A percentile compares a stretch with the other conserved stretches of the same genome.
Evolutionary conservation across 35 echinoderm and acorn worm genomes (phyloP).

Genomic region (Lytechinus variegatus): DNA sequence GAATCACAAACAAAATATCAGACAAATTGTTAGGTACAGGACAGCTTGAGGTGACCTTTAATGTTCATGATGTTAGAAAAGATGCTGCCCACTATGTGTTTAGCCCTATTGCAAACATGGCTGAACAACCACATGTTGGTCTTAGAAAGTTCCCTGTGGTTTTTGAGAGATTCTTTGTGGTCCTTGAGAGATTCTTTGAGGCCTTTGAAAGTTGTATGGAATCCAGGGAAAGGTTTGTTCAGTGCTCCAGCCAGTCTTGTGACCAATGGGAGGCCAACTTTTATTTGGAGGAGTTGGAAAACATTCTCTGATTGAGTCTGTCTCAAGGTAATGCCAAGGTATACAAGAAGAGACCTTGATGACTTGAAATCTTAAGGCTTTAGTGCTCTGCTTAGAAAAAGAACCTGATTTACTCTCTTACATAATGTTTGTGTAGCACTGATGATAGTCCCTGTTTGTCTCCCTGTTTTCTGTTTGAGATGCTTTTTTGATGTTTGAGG

Average conservation of each 20-base stretch:
- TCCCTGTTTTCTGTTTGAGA: not conserved
- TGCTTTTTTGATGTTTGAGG: not conserved
- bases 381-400: not conserved
- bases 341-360: not conserved
- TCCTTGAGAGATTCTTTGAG: not conserved
- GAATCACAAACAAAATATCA: not conserved
- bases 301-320: not conserved
- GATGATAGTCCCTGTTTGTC: not conserved
- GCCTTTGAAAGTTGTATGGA: slow-evolving; percentile 1
- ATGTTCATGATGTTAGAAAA: not conserved
- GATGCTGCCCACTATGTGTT: not conserved
- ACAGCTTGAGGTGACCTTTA: not conserved
- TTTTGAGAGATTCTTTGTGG: not conserved
- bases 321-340: not conserved
- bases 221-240: not conserved
- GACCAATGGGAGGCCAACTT: not conserved
- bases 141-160: not conserved
- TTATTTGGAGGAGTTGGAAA: not conserved
- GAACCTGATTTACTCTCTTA: not conserved
- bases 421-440: not conserved
- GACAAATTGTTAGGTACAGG: not conserved
- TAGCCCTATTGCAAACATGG: not conserved
- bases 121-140: not conserved
- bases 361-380: not conserved
- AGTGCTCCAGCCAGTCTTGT: not conserved